Percentiles rank a stretch among this genome's conserved stretches.
phyloP scores from a whole-genome alignment of 2,797 vertebrate genomes.

The Phataginus tetradactyla region DNA sequence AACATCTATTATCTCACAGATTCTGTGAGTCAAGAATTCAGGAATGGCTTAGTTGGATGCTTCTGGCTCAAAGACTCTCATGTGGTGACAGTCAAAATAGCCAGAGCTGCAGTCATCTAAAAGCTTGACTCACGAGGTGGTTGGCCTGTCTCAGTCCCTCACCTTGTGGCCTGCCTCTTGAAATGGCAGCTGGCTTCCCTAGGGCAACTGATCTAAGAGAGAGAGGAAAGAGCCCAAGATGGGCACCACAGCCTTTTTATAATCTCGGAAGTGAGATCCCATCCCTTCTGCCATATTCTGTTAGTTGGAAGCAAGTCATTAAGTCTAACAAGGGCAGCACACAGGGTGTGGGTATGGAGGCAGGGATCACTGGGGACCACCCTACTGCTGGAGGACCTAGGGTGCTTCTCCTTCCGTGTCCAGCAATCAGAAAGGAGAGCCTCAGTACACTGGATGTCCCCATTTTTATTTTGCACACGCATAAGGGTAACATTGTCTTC shows the following conservation, averaged over 20 bases:
- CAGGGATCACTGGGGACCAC: background rate
- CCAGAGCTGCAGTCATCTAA: background rate
- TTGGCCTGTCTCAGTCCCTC: background rate
- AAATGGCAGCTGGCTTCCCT: background rate
- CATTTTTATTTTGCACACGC: background rate
- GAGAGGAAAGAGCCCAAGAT: background rate
- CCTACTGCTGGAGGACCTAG: background rate
- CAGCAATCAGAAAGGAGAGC: background rate
- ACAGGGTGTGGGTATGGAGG: background rate
- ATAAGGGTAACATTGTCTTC: background rate
- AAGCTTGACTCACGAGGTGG: background rate
- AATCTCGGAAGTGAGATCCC: background rate
- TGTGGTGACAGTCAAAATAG: background rate
- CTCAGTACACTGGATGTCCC: accelerated
- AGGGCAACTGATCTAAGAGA: background rate
- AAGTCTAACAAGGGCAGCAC: background rate
- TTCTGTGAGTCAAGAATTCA: background rate
- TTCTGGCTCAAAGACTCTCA: background rate
- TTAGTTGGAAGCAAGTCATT: background rate
- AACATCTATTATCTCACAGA: background rate
- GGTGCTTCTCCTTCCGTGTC: background rate
- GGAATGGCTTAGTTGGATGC: background rate
- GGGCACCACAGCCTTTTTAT: background rate
- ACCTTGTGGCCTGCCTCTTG: background rate
- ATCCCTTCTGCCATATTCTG: background rate